phyloP scores from a whole-genome alignment of 2,797 vertebrate species.

The Halcyon smyrnensis region DNA sequence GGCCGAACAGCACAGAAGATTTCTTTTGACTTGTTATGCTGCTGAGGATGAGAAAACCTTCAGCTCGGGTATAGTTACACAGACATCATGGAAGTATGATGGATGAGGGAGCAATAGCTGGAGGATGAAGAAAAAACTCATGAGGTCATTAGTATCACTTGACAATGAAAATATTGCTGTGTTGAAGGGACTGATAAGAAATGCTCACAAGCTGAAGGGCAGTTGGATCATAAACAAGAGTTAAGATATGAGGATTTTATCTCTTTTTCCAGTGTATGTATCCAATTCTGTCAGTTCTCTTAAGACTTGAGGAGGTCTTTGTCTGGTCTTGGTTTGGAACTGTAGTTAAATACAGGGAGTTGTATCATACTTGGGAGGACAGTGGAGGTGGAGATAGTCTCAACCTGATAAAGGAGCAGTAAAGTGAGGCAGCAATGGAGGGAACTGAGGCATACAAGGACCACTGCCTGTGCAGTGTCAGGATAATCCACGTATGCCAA shows the following conservation, averaged over 20 bases:
- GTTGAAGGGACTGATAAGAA: neutral
- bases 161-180: neutral
- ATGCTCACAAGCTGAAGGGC: neutral
- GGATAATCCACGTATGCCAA: neutral
- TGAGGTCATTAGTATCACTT: neutral
- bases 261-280: neutral
- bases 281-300: neutral
- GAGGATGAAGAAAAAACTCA: neutral
- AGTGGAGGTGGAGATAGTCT: neutral
- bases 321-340: neutral
- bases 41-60: neutral
- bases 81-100: neutral
- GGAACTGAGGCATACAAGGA: fast-evolving
- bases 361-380: neutral
- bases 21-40: neutral
- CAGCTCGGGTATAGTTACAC: neutral
- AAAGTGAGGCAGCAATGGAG: neutral
- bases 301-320: neutral
- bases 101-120: neutral
- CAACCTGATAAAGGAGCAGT: neutral
- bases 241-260: neutral
- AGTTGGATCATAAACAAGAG: neutral
- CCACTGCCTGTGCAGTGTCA: neutral
- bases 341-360: neutral
- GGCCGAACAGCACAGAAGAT: neutral